These are phyloP conservation scores for Aulostomus chinensis DNA, from an alignment of 2,797 vertebrate genomes.

Conservation along the genomic window DNA sequence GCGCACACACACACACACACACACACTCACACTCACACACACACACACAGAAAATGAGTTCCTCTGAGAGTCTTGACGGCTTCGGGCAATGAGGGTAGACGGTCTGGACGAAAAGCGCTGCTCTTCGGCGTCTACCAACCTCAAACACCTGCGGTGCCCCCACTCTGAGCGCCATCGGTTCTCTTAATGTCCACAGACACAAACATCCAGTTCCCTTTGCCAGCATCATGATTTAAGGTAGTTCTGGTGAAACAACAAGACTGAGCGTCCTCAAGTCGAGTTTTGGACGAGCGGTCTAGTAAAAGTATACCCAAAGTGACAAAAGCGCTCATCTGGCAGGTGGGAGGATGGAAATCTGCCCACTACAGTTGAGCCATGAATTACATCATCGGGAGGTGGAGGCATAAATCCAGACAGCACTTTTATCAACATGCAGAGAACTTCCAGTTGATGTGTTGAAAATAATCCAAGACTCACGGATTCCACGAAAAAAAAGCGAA, in stretches of 20 bases:
- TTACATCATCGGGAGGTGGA: background rate
- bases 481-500: background rate
- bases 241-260: conserved; percentile 49
- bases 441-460: conserved; percentile 3
- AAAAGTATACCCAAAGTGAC: background rate
- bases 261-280: background rate
- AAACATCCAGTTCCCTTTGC: too few relatives aligned
- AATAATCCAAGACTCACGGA: too few relatives aligned
- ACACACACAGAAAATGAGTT: too few relatives aligned
- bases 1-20: too few relatives aligned
- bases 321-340: background rate
- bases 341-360: background rate
- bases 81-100: too few relatives aligned
- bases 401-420: conserved; percentile 1
- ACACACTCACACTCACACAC: too few relatives aligned
- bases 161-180: too few relatives aligned
- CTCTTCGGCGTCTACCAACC: too few relatives aligned
- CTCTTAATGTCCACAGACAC: too few relatives aligned
- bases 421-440: conserved; percentile 37
- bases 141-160: too few relatives aligned
- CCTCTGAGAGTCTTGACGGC: conserved; percentile 33
- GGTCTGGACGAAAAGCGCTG: too few relatives aligned
- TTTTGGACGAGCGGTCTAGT: background rate
- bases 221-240: conserved; percentile 49
- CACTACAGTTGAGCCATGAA: background rate